Percentiles rank a stretch among this genome's conserved stretches.
phyloP scores from a whole-genome alignment of 2,113 vertebrate species.

The Leptobrachium leishanense region DNA sequence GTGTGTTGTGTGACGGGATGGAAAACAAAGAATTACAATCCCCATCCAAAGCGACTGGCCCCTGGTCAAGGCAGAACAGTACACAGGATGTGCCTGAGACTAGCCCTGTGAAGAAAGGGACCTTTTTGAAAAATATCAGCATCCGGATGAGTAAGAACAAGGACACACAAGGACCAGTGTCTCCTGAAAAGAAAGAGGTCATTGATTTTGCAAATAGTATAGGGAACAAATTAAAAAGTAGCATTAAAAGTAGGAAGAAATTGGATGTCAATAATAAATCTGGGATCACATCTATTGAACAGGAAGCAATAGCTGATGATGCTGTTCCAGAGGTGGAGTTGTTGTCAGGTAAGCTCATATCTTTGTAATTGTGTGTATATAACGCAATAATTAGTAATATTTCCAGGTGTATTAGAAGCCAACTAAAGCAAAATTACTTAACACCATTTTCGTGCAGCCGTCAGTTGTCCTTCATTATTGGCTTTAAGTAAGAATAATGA shows the following conservation, averaged over 20 bases:
- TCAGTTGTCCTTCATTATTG: no score
- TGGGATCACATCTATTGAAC: neutral
- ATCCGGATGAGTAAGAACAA: neutral
- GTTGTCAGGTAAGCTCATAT: slow-evolving; percentile 31
- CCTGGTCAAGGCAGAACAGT: neutral
- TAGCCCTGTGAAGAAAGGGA: neutral
- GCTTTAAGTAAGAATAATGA: no score
- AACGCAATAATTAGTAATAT: no score
- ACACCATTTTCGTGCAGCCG: no score
- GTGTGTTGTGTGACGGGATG: neutral
- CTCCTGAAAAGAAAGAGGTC: slow-evolving; percentile 5
- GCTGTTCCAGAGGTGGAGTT: neutral
- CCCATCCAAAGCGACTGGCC: no score
- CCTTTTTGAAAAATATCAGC: neutral
- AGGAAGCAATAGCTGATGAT: neutral
- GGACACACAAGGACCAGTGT: neutral
- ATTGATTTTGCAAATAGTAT: neutral
- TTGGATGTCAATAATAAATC: neutral
- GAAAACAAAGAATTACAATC: neutral
- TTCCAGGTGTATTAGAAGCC: no score
- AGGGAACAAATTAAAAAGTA: slow-evolving; percentile 2
- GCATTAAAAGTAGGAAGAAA: neutral
- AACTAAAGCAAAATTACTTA: no score
- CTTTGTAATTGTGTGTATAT: no score
- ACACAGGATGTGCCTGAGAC: neutral